A percentile compares a stretch with the other conserved stretches of the same genome.
These are phyloP conservation scores for Tetragonula carbonaria DNA, from an alignment of 2,888 invertebrate species.

Conservation along the genomic window DNA sequence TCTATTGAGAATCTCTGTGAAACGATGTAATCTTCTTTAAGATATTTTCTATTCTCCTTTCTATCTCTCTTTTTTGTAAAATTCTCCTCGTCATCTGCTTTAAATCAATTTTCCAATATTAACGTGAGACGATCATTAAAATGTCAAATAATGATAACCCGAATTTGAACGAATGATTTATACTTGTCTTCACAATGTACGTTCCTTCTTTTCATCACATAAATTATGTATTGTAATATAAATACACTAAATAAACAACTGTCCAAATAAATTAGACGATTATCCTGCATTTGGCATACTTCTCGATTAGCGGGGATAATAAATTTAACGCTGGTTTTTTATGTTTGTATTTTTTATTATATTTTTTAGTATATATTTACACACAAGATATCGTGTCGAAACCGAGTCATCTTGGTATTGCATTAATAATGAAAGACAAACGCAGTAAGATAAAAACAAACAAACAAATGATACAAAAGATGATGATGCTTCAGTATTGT, in stretches of 20 bases:
- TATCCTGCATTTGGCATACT: not conserved
- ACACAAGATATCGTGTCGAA: conserved; percentile 79
- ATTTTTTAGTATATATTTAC: conserved; percentile 79
- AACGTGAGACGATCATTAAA: not conserved
- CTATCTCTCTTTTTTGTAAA: conserved; percentile 22
- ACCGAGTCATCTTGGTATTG: conserved; percentile 80
- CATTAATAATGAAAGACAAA: conserved; percentile 83
- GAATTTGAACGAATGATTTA: conserved; percentile 30
- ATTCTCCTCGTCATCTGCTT: conserved; percentile 18
- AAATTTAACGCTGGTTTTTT: conserved; percentile 77
- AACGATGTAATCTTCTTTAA: conserved; percentile 18
- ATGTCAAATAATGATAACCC: conserved; percentile 8
- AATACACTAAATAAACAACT: conserved; percentile 66
- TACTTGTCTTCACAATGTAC: conserved; percentile 44
- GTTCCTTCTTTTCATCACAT: conserved; percentile 48
- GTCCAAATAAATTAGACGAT: not conserved
- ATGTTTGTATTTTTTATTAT: conserved; percentile 85
- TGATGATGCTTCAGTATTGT: conserved; percentile 79
- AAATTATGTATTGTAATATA: conserved; percentile 65
- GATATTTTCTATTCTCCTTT: conserved; percentile 23
- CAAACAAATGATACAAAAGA: conserved; percentile 83
- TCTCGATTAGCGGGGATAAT: not conserved
- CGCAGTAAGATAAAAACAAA: conserved; percentile 83
- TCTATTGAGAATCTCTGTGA: conserved; percentile 40
- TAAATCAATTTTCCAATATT: conserved; percentile 22